phyloP scores from a whole-genome alignment of 2,888 invertebrate genomes.

The Andricus quercusramuli region DNA sequence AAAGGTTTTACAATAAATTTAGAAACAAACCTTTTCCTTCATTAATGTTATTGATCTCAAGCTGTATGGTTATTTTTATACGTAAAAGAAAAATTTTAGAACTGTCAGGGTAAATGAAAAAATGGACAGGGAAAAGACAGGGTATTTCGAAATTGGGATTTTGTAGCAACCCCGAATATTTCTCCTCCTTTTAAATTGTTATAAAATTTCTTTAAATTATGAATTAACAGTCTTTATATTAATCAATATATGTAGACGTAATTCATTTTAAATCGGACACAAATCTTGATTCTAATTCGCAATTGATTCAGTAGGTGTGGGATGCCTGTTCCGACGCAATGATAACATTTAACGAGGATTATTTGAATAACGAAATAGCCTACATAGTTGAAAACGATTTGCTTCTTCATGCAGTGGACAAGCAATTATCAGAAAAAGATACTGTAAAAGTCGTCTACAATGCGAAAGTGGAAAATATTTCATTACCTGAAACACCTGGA shows the following conservation, averaged over 20 bases:
- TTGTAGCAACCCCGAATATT: too few relatives aligned
- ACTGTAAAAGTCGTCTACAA: constrained; percentile 86
- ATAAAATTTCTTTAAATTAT: constrained; percentile 5
- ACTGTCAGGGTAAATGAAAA: too few relatives aligned
- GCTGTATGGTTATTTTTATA: too few relatives aligned
- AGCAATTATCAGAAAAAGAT: constrained; percentile 80
- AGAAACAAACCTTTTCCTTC: too few relatives aligned
- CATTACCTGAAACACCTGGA: constrained; percentile 79
- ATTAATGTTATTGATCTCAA: too few relatives aligned
- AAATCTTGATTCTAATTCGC: constrained; percentile 37
- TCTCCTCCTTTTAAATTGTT: too few relatives aligned
- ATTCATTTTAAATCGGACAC: constrained; percentile 19
- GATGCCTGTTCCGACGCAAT: constrained; percentile 94
- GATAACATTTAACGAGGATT: constrained; percentile 90
- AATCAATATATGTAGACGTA: constrained; percentile 32
- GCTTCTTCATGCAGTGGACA: constrained; percentile 87
- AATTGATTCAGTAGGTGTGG: constrained; percentile 86
- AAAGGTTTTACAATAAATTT: too few relatives aligned
- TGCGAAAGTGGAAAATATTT: constrained; percentile 85
- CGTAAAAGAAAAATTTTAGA: too few relatives aligned
- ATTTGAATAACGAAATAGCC: constrained; percentile 87
- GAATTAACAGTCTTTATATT: constrained; percentile 4
- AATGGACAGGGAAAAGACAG: too few relatives aligned
- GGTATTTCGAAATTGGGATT: too few relatives aligned
- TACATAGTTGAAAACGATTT: constrained; percentile 97